Evolutionary conservation across 2,113 vertebrate genomes (phyloP), one percentile per base, ranked within the genome.

Genomic region (Calyptomena viridis): DNA sequence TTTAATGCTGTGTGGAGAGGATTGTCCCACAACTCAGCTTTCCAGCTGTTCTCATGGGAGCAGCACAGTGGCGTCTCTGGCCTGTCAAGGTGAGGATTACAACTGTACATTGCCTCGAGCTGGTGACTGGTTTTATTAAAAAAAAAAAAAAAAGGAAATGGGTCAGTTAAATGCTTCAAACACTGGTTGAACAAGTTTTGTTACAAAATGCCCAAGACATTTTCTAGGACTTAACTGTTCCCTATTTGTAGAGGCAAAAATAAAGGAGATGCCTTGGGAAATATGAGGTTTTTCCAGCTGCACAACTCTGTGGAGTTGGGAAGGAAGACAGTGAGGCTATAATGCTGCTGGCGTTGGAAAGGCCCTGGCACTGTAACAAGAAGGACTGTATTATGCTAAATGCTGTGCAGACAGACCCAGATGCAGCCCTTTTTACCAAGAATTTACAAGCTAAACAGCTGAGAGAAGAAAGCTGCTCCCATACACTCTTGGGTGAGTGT

Each of bases 221-320:
- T 82, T 94, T 72, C 39, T 87, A 9, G 55, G 49, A 33, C 49
- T 94, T 87, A 63, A 58, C 74, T 72, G 20, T 47, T 84, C 11
- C 3, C 44, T 67, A 52, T 52, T 58, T 50, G 66, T 55, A 86
- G 46, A 87, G 69, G 64, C 78, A 87, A 58, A 89, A 94, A 91
- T 59, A 79, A 89, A 93, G 53, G 71, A 68, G 62, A 49, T 28
- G 24, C 81, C 66, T 7, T 14, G 71, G 52, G 77, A 95, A 91
- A 47, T 25, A 59, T 0, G 76, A 95, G 73, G 76, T 89, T 94
- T 85, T 95, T 93, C 92, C 82, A 90, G 92, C 75, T 92, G 55
- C 13, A 11, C 85, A 84, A 14, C 68, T 92, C 35, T 17, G 1
- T 42, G 28, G 42, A 66, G 33, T 7, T 44, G 35, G 33, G 42